Conservation (phyloP, 2,113 vertebrate species). For the Xiphophorus hellerii region DNA sequence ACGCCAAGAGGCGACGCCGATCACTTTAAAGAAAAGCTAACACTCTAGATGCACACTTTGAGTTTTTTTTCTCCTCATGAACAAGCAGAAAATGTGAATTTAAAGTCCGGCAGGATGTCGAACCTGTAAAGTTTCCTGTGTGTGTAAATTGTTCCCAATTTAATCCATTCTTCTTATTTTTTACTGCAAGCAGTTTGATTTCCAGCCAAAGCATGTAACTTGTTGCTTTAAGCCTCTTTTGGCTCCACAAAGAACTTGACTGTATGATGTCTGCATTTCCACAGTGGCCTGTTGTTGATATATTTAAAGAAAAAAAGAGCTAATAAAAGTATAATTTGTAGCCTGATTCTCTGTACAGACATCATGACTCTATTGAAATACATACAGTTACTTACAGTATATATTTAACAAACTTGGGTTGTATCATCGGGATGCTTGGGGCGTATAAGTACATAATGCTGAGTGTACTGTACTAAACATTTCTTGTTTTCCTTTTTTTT, state of each 20-base stretch:
- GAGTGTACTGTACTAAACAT: constrained; percentile 77
- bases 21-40: no score
- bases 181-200: constrained; percentile 69
- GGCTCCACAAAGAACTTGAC: constrained; percentile 85
- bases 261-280: constrained; percentile 83
- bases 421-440: constrained; percentile 87
- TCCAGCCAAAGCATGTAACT: constrained; percentile 96
- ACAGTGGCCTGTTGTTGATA: constrained; percentile 84
- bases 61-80: not conserved
- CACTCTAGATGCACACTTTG: no score
- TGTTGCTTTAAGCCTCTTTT: constrained; percentile 89
- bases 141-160: constrained; percentile 86
- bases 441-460: constrained; percentile 87
- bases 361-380: constrained; percentile 76
- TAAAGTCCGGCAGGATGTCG: constrained; percentile 49
- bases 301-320: constrained; percentile 62
- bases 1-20: not conserved
- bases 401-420: constrained; percentile 77
- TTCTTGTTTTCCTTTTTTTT: constrained; percentile 69
- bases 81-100: constrained; percentile 84
- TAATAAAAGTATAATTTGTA: constrained; percentile 80
- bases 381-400: constrained; percentile 64
- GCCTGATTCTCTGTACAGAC: constrained; percentile 86
- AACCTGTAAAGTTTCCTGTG: constrained; percentile 83
- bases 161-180: constrained; percentile 64